Evolutionary conservation across 2,113 vertebrate genomes (phyloP).

Genomic region (Seriola rivoliana): DNA sequence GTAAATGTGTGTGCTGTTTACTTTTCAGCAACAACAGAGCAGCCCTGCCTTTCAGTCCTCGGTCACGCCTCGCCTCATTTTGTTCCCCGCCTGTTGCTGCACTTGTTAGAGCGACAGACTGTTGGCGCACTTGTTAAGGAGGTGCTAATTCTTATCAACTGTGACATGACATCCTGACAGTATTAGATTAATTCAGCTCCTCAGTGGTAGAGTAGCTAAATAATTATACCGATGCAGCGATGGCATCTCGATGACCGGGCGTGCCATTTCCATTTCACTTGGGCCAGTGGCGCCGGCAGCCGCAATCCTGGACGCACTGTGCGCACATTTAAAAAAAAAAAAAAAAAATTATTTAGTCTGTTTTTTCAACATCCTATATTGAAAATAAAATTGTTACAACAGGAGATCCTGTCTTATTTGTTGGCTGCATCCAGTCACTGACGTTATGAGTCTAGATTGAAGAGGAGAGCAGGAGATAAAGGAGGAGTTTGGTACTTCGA

Average conservation of each 20-base stretch:
- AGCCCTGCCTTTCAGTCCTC: neutral
- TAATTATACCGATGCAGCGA: slow-evolving; percentile 37
- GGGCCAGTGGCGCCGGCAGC: neutral
- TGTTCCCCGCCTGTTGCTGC: slow-evolving; percentile 24
- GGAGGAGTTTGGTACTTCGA: too few species aligned
- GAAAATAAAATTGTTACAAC: too few species aligned
- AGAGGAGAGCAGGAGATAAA: too few species aligned
- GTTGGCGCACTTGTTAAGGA: slow-evolving; percentile 37
- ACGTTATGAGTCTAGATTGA: too few species aligned
- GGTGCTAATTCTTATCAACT: slow-evolving; percentile 62
- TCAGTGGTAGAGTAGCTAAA: slow-evolving; percentile 25
- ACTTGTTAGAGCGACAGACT: slow-evolving; percentile 8
- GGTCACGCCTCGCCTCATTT: slow-evolving; percentile 13
- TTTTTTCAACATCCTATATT: too few species aligned
- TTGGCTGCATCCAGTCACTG: too few species aligned
- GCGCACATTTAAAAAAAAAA: too few species aligned
- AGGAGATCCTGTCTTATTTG: too few species aligned
- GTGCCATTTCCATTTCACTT: neutral
- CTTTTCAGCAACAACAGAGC: neutral
- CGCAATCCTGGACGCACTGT: too few species aligned
- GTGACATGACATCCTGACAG: slow-evolving; percentile 54
- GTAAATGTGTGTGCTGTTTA: neutral
- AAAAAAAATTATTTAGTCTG: too few species aligned
- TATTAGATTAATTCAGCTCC: slow-evolving; percentile 50
- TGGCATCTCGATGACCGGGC: neutral